A percentile compares a stretch with the other conserved stretches of the same genome.
Evolutionary conservation across 2,113 vertebrate species (phyloP).

Genomic region (Pontoporia blainvillei): DNA sequence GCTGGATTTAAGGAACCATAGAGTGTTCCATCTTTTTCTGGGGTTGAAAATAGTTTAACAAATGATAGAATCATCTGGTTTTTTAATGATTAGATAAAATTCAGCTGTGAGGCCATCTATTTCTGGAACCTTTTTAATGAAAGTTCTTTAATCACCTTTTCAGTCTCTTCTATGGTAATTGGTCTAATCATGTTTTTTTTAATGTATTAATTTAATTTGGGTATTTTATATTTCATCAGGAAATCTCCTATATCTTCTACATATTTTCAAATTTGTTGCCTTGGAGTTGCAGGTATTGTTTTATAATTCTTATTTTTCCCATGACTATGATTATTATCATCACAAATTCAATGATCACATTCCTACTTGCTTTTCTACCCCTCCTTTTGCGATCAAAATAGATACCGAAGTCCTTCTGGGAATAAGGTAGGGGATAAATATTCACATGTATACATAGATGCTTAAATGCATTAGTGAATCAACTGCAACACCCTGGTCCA

Average conservation of each 20-base stretch:
- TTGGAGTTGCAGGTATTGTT: neutral
- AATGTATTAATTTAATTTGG: constrained; percentile 16
- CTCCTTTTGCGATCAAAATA: neutral
- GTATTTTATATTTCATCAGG: constrained; percentile 10
- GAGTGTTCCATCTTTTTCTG: neutral
- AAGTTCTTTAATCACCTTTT: neutral
- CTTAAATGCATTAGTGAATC: neutral
- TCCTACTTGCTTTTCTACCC: neutral
- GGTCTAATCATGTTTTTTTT: constrained; percentile 10
- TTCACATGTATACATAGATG: neutral
- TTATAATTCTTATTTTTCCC: neutral
- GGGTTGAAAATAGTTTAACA: neutral
- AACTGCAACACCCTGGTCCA: neutral
- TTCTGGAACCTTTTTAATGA: neutral
- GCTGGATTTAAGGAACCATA: neutral
- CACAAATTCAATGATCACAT: neutral
- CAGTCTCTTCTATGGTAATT: neutral
- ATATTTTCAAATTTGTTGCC: neutral
- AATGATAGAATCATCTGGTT: neutral
- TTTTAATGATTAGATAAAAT: constrained; percentile 26
- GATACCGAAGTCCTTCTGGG: neutral
- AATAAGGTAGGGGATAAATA: neutral
- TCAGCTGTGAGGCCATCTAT: neutral
- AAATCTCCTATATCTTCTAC: neutral
- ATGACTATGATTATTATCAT: neutral